Conservation (phyloP, 2,888 invertebrate species). For the Listrodromus nycthemerus region DNA sequence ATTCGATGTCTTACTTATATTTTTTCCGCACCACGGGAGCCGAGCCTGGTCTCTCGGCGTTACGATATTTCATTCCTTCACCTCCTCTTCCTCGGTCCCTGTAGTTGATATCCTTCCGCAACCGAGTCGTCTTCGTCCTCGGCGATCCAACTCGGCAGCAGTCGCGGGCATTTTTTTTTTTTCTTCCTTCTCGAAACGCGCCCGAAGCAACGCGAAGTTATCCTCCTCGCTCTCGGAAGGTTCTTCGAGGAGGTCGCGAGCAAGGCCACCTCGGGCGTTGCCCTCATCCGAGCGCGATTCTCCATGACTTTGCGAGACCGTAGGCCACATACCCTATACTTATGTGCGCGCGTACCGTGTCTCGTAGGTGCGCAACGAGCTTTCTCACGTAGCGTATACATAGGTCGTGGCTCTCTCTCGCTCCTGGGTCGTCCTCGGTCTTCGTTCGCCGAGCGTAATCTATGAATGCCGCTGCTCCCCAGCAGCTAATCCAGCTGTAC, state of each 20-base stretch:
- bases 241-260: constrained; percentile 81
- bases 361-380: constrained; percentile 25
- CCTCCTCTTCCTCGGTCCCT: neutral
- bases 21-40: neutral
- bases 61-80: neutral
- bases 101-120: constrained; percentile 12
- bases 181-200: constrained; percentile 21
- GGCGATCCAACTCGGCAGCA: constrained; percentile 21
- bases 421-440: constrained; percentile 17
- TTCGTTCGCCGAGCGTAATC: constrained; percentile 25
- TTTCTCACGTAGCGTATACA: constrained; percentile 38
- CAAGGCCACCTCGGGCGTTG: constrained; percentile 83
- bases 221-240: constrained; percentile 56
- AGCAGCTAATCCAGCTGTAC: constrained; percentile 10
- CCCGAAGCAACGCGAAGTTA: constrained; percentile 10
- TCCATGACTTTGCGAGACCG: constrained; percentile 23
- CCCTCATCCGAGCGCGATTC: constrained; percentile 76
- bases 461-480: constrained; percentile 19
- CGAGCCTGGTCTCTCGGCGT: neutral
- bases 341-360: constrained; percentile 13
- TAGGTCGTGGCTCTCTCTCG: neutral
- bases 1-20: neutral
- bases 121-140: constrained; percentile 16
- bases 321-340: constrained; percentile 25
- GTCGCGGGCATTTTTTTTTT: constrained; percentile 47